Conservation (phyloP, 2,888 invertebrate species). For the Dioctria linearis region DNA sequence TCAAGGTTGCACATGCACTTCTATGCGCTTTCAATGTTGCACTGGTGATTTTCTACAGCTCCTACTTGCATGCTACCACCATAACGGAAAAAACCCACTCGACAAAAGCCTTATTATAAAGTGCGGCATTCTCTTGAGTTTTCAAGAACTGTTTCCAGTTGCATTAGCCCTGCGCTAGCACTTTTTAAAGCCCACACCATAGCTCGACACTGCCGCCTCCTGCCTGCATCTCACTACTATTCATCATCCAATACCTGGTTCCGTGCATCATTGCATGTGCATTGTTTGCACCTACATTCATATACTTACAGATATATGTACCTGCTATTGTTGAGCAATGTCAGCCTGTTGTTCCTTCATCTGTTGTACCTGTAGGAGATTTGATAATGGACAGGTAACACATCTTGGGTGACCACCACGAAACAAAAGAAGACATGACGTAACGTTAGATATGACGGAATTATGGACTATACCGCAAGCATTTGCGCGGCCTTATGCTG, state of each 20-base stretch:
- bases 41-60: slow-evolving; percentile 27
- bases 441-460: slow-evolving; percentile 3
- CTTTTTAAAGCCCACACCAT: slow-evolving; percentile 26
- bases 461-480: slow-evolving; percentile 1
- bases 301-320: too few species aligned
- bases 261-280: background rate
- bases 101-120: slow-evolving; percentile 47
- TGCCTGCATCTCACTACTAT: background rate
- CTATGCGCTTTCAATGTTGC: slow-evolving; percentile 4
- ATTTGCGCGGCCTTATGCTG: slow-evolving; percentile 4
- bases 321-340: background rate
- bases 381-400: slow-evolving; percentile 32
- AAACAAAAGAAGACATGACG: background rate
- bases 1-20: slow-evolving; percentile 32
- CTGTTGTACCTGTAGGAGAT: slow-evolving; percentile 11
- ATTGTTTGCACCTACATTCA: background rate
- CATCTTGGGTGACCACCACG: slow-evolving; percentile 21
- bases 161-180: background rate
- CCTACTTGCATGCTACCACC: slow-evolving; percentile 4
- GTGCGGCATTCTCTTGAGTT: background rate
- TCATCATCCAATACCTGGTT: background rate
- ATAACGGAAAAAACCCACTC: slow-evolving; percentile 44
- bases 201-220: background rate
- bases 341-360: background rate
- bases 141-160: slow-evolving; percentile 38